Evolutionary conservation across 2,888 invertebrate species (phyloP).

Genomic region (Blera fallax): DNA sequence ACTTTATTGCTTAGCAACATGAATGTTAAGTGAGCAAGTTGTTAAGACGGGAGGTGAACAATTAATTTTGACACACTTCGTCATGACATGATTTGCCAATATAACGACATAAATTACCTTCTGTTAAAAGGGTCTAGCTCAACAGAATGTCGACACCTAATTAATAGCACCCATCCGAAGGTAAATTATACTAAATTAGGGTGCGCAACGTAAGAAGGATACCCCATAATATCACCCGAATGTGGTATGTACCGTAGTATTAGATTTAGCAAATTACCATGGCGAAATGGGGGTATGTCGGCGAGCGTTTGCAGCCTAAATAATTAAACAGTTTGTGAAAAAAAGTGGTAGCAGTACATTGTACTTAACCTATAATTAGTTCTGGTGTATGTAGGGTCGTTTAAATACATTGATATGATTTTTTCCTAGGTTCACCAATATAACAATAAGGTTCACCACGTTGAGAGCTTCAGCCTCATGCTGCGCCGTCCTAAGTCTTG

Average conservation of each 20-base stretch:
- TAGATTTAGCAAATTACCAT: neutral
- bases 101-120: neutral
- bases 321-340: neutral
- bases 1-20: neutral
- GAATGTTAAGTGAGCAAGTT: neutral
- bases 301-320: neutral
- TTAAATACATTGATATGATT: too few relatives aligned
- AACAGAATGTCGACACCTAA: constrained; percentile 12
- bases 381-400: too few relatives aligned
- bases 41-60: neutral
- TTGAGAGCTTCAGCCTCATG: too few relatives aligned
- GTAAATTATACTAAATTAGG: constrained; percentile 6
- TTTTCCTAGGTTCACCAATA: too few relatives aligned
- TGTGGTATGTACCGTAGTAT: neutral
- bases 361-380: too few relatives aligned
- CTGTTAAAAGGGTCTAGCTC: neutral
- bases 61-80: constrained; percentile 2
- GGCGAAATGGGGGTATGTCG: neutral
- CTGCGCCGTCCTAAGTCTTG: too few relatives aligned
- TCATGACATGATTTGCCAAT: constrained; percentile 14
- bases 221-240: neutral
- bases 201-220: neutral
- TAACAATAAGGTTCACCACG: too few relatives aligned
- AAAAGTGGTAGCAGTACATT: neutral
- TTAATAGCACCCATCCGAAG: constrained; percentile 15